Base-by-base conservation (phyloP, 2,888 invertebrate species). In the Lamproptera curius region DNA sequence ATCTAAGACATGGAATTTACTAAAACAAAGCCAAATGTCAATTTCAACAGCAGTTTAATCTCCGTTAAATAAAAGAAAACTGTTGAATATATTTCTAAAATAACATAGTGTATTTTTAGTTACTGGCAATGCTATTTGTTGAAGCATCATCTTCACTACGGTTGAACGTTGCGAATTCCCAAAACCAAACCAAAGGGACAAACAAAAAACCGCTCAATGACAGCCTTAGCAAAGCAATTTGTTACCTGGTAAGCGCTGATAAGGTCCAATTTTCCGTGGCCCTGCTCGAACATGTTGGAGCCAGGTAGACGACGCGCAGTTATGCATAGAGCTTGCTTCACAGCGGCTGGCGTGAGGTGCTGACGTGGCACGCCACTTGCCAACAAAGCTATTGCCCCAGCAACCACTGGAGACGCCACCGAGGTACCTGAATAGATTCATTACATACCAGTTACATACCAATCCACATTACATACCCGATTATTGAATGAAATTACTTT, bases 211-310 rank as follows among this genome's bases (percentile, higher is more conserved):
- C n/a, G n/a, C n/a, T n/a, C n/a, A n/a, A n/a, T n/a, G n/a, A n/a
- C n/a, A n/a, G n/a, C n/a, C n/a, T n/a, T n/a, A n/a, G n/a, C n/a
- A 16, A 45, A 23, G 31, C 44, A 16, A 16, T 16, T 15, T 15
- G 2, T 2, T 42, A 89, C 93, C 90, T 95, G 93, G 78, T 94
- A 96, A 33, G 98, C 97, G 67, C 93, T 93, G 43, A 97, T 88
- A 41, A 98, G 91, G 79, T 98, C 97, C 42, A 98, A 83, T 76
- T 96, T 96, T 39, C 98, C 98, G 70, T 97, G 96, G 0, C 98
- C 98, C 81, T 99, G 98, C 73, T 98, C 98, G 76, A 98, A 98
- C 95, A 98, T 98, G 72, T 97, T 97, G 33, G 95, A 94, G 15
- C 93, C 93, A 0, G 94, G 91, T 42, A 98, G 88, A 17, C 97